A percentile compares a stretch with the other conserved stretches of the same genome.
phyloP scores from a whole-genome alignment of 2,113 vertebrate genomes.

The Salminus brasiliensis region DNA sequence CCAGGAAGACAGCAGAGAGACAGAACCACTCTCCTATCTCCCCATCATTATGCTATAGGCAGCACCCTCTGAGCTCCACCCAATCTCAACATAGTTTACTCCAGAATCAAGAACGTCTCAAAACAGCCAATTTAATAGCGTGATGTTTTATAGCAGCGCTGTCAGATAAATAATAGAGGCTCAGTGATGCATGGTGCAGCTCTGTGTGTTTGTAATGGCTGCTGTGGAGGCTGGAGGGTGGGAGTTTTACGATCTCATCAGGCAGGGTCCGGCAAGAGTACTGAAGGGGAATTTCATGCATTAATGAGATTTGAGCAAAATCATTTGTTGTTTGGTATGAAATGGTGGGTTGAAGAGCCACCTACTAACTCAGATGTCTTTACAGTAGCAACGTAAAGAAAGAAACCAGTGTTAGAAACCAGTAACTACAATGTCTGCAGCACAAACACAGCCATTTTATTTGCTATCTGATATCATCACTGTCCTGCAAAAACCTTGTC shows the following conservation, averaged over 20 bases:
- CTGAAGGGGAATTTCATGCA: too few relatives aligned
- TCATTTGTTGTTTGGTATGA: too few relatives aligned
- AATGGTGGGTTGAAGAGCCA: too few relatives aligned
- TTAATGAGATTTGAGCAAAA: too few relatives aligned
- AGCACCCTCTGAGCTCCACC: neutral
- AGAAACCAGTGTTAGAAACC: too few relatives aligned
- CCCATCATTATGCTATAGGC: neutral
- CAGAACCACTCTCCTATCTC: slow-evolving; percentile 9
- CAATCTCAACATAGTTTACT: neutral
- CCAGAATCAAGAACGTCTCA: neutral
- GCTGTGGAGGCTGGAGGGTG: neutral
- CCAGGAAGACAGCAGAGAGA: neutral
- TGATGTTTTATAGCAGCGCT: neutral
- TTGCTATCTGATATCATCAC: too few relatives aligned
- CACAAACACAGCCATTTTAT: too few relatives aligned
- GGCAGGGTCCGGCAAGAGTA: neutral
- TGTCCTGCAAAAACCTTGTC: too few relatives aligned
- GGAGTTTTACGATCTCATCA: neutral
- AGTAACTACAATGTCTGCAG: too few relatives aligned
- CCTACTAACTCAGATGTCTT: too few relatives aligned
- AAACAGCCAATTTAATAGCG: neutral
- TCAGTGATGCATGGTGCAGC: neutral
- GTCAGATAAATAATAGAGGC: neutral
- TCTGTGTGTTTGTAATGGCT: neutral
- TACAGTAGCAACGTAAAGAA: too few relatives aligned